Base-by-base conservation (phyloP, 92 coral and sea anemone species). In the Siderastrea radians region DNA sequence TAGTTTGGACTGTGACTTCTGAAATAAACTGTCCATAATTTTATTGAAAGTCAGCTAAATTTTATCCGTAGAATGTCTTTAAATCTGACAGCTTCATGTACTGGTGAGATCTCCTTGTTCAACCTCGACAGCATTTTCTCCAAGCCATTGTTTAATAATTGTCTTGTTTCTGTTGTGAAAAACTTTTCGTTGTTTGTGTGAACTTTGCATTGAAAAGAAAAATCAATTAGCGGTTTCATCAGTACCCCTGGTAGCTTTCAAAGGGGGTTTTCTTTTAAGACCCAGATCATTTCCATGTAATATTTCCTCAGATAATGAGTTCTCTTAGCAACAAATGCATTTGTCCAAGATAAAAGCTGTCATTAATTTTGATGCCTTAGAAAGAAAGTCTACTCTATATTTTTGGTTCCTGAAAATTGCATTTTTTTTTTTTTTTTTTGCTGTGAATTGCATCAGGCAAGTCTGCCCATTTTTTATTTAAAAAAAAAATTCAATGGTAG, bases 241-340 rank as follows among this genome's bases (percentile, higher is more conserved):
- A 26, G 38, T 26, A 26, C 38, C 38, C 38, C 38, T 26, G 38
- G 38, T 26, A 26, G 38, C 38, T 26, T 26, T 26, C 38, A 26
- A 26, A 26, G 38, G 66, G 19, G 66, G 16, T 61, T 2, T 61
- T 51, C 45, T 45, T 69, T 71, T 14, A 71, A 19, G 13, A 2
- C 75, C 9, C 43, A 43, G 61, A 74, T 13, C 12, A 64, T 64
- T n/a, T 79, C 19, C 2, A 57, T 8, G 59, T 19, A 19, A 54
- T 69, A 43, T 68, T 55, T 81, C 74, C 12, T 13, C 0, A 43
- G 61, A 68, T 69, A 53, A 69, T 68, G 43, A 63, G 47, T 72
- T 59, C 15, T 72, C 60, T 13, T 59, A 51, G 15, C 60, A 72
- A 46, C 71, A 53, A 72, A 83, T 17, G 79, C 79, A 72, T 49